Percentiles rank a stretch among this genome's conserved stretches.
These are phyloP conservation scores for Agonum fuliginosum DNA, from an alignment of 2,888 invertebrate genomes.

Conservation along the genomic window DNA sequence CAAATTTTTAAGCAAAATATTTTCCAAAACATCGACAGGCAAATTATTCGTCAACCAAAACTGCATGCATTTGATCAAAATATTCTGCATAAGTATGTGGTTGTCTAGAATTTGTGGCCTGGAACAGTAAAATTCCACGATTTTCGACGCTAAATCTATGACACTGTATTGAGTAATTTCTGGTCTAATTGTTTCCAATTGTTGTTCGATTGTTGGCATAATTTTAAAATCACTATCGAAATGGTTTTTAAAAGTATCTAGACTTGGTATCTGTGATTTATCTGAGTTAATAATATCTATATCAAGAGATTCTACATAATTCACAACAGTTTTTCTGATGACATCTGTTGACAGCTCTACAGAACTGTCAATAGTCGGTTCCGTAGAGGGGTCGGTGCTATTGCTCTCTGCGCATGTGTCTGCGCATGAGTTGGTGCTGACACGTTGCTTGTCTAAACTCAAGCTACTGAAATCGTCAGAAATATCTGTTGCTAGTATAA, in stretches of 20 bases:
- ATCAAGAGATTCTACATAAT: slow-evolving; percentile 60
- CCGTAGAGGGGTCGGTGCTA: too few relatives aligned
- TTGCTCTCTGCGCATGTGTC: too few relatives aligned
- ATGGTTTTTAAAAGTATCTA: slow-evolving; percentile 22
- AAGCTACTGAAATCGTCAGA: not conserved
- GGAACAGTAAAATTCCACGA: slow-evolving; percentile 71
- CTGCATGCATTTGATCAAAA: slow-evolving; percentile 71
- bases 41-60: slow-evolving; percentile 71
- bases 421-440: too few relatives aligned
- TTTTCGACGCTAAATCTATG: slow-evolving; percentile 68
- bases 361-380: too few relatives aligned
- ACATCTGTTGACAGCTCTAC: slow-evolving; percentile 20
- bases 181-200: too few relatives aligned
- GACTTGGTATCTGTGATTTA: slow-evolving; percentile 28
- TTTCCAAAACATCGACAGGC: slow-evolving; percentile 70
- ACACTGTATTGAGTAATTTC: too few relatives aligned
- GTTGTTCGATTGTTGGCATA: slow-evolving; percentile 13
- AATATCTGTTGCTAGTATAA: slow-evolving; percentile 20
- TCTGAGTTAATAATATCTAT: slow-evolving; percentile 48
- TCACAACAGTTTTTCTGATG: slow-evolving; percentile 57
- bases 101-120: slow-evolving; percentile 71
- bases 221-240: slow-evolving; percentile 1
- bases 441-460: not conserved
- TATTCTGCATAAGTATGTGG: slow-evolving; percentile 73
- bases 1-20: slow-evolving; percentile 71